phyloP scores from a whole-genome alignment of 2,797 vertebrate genomes.

The Coregonus sp. region DNA sequence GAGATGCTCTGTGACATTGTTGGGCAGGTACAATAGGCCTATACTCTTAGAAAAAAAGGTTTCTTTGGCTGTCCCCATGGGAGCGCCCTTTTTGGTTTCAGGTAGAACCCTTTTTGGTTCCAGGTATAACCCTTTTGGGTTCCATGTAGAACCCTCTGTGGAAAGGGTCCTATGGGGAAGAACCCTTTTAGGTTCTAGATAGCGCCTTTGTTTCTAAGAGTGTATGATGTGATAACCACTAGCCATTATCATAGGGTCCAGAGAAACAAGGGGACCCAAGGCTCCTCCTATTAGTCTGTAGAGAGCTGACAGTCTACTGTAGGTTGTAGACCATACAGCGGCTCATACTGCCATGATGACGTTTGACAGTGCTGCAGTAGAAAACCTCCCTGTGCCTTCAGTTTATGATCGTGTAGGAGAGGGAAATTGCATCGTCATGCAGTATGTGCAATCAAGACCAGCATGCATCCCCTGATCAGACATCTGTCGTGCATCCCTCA shows the following conservation, averaged over 20 bases:
- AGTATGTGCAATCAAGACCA: neutral
- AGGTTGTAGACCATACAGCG: no score
- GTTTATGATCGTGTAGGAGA: neutral
- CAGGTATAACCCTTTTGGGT: no score
- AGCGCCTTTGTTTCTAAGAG: no score
- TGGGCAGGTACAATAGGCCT: conserved; percentile 45
- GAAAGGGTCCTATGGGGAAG: no score
- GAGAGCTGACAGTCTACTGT: no score
- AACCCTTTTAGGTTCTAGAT: no score
- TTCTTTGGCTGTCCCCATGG: no score
- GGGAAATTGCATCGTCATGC: neutral
- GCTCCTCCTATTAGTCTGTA: neutral
- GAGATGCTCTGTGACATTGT: conserved; percentile 58
- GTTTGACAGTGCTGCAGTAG: neutral
- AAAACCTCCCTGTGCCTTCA: neutral
- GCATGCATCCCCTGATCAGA: conserved; percentile 1
- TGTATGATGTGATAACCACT: conserved; percentile 40
- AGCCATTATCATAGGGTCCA: conserved; percentile 58
- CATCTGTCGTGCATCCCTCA: conserved; percentile 7
- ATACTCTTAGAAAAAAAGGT: no score
- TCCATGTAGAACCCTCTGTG: no score
- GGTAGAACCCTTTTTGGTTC: no score
- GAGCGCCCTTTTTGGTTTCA: no score
- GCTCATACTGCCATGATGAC: neutral
- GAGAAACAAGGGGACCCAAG: conserved; percentile 50